Evolutionary conservation across 2,113 vertebrate genomes (phyloP).

Genomic region (Cryptoleucopteryx plumbea): DNA sequence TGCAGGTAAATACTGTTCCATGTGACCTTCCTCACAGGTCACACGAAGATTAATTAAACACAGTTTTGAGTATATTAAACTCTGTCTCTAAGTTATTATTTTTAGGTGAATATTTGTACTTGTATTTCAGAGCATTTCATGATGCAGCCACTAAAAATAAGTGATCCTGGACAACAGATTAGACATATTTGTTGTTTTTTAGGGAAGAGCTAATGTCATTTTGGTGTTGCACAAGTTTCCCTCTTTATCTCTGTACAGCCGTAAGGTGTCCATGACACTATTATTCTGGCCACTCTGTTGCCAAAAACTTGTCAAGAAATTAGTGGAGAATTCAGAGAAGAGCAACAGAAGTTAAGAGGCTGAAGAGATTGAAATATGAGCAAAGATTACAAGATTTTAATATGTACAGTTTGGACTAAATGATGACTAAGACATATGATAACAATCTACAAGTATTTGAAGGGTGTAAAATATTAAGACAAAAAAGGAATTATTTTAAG

Average conservation of each 20-base stretch:
- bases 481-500: slow-evolving; percentile 57
- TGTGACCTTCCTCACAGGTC: background rate
- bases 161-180: slow-evolving; percentile 47
- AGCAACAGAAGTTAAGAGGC: slow-evolving; percentile 66
- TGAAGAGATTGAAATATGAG: slow-evolving; percentile 65
- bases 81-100: background rate
- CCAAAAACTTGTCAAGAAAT: slow-evolving; percentile 67
- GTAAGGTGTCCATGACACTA: slow-evolving; percentile 59
- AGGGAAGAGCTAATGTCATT: slow-evolving; percentile 38
- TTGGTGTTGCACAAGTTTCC: slow-evolving; percentile 38
- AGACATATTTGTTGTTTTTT: slow-evolving; percentile 57
- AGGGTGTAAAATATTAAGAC: slow-evolving; percentile 61
- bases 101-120: background rate
- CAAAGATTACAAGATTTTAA: slow-evolving; percentile 66
- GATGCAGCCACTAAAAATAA: slow-evolving; percentile 43
- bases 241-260: slow-evolving; percentile 48
- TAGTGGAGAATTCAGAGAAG: slow-evolving; percentile 45
- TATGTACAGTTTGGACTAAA: slow-evolving; percentile 66
- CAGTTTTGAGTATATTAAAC: background rate
- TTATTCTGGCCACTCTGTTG: slow-evolving; percentile 57
- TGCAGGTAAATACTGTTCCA: background rate
- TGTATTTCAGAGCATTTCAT: background rate
- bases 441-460: slow-evolving; percentile 65
- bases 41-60: background rate
- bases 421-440: slow-evolving; percentile 65